These are phyloP conservation scores for Pocota personata DNA, from an alignment of 2,888 invertebrate species.

Conservation along the genomic window DNA sequence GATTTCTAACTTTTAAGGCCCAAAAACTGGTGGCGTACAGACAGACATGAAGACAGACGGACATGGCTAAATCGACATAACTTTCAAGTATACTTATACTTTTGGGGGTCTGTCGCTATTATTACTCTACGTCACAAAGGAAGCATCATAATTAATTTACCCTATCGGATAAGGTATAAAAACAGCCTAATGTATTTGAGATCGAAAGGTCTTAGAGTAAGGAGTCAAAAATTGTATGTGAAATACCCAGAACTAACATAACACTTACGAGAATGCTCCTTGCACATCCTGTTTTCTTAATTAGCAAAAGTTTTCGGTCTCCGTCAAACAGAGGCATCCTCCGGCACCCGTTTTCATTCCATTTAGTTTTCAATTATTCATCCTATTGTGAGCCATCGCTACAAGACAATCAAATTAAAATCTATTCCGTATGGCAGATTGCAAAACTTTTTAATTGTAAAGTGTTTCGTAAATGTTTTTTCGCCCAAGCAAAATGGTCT, in stretches of 20 bases:
- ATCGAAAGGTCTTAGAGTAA: too few species aligned
- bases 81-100: too few species aligned
- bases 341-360: conserved; percentile 13
- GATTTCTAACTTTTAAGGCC: too few species aligned
- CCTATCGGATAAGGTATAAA: too few species aligned
- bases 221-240: not conserved
- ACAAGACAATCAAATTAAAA: conserved; percentile 70
- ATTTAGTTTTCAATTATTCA: conserved; percentile 68
- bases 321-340: conserved; percentile 9
- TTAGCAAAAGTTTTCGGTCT: conserved; percentile 36
- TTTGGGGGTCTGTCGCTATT: too few species aligned
- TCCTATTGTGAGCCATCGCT: conserved; percentile 62
- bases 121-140: too few species aligned
- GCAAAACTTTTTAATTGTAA: conserved; percentile 72
- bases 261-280: not conserved
- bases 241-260: not conserved
- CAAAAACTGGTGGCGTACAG: too few species aligned
- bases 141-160: too few species aligned
- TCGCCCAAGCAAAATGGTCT: conserved; percentile 47
- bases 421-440: conserved; percentile 70
- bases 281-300: conserved; percentile 22
- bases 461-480: conserved; percentile 70
- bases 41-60: too few species aligned
- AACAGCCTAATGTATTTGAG: too few species aligned
- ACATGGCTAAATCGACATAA: too few species aligned